Percentiles rank a stretch among this genome's conserved stretches.
These are phyloP conservation scores for Drosophila mauritiana DNA, from an alignment of 1,140 invertebrate species.

Conservation along the genomic window DNA sequence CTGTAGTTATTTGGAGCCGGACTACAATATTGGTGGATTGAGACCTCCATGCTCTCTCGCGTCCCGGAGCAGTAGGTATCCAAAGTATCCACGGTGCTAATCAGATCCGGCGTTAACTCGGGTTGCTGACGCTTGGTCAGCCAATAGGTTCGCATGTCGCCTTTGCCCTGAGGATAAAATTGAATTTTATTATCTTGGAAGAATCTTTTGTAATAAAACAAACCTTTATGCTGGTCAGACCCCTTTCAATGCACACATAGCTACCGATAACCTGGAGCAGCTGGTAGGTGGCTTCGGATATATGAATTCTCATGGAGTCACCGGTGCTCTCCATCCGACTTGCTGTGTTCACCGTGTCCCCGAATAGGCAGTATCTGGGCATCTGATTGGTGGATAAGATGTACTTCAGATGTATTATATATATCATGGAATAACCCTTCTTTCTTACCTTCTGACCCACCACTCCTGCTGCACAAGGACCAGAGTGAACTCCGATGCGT, in stretches of 20 bases:
- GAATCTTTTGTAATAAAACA: neutral
- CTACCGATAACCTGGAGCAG: conserved; percentile 86
- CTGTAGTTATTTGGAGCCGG: conserved; percentile 6
- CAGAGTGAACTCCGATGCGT: conserved; percentile 93
- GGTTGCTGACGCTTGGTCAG: conserved; percentile 85
- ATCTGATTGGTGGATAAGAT: conserved; percentile 85
- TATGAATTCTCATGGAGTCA: conserved; percentile 95
- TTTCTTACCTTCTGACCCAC: conserved; percentile 90
- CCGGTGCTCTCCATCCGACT: conserved; percentile 94
- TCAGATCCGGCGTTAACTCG: conserved; percentile 69
- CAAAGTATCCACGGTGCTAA: conserved; percentile 70
- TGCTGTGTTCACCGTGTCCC: conserved; percentile 97
- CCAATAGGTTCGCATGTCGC: conserved; percentile 94
- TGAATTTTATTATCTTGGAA: neutral
- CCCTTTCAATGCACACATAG: conserved; percentile 88
- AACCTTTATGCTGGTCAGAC: conserved; percentile 91
- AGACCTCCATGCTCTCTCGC: conserved; percentile 22
- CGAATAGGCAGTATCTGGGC: conserved; percentile 96
- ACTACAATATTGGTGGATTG: conserved; percentile 24
- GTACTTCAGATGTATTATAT: no score
- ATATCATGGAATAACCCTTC: no score
- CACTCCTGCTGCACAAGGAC: conserved; percentile 92
- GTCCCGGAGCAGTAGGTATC: conserved; percentile 36
- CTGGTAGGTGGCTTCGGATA: conserved; percentile 93
- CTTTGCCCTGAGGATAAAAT: conserved; percentile 89